phyloP scores from a whole-genome alignment of 1,140 invertebrate species.

The Camponotus floridanus region DNA sequence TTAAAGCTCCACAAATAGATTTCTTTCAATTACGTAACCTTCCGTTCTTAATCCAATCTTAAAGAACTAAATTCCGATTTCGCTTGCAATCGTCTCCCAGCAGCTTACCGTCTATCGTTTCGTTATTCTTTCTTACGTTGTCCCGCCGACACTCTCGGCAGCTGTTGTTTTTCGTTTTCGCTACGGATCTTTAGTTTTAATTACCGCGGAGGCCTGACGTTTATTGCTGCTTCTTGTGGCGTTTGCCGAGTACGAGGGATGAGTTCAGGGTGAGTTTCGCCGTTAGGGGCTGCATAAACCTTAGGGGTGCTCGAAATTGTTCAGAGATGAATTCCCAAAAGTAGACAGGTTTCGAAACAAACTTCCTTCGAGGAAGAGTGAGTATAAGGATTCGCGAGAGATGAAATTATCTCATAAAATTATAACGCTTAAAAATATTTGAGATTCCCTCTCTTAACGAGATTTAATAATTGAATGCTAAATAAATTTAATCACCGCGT shows the following conservation, averaged over 20 bases:
- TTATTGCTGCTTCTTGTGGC: constrained; percentile 85
- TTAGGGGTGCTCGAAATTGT: constrained; percentile 70
- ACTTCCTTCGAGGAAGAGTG: constrained; percentile 65
- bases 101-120: constrained; percentile 56
- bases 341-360: constrained; percentile 80
- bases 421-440: constrained; percentile 23
- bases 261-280: constrained; percentile 74
- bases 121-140: constrained; percentile 70
- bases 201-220: constrained; percentile 83
- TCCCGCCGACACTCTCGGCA: constrained; percentile 46
- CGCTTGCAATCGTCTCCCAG: constrained; percentile 50
- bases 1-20: constrained; percentile 50
- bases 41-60: constrained; percentile 46
- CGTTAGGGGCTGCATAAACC: constrained; percentile 52
- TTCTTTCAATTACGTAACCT: constrained; percentile 52
- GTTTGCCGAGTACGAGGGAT: constrained; percentile 73
- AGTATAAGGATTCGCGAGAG: constrained; percentile 12
- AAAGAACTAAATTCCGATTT: constrained; percentile 64
- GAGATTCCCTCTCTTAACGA: constrained; percentile 1
- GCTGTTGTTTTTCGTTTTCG: constrained; percentile 83
- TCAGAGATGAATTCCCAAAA: constrained; percentile 80
- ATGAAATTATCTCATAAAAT: constrained; percentile 41
- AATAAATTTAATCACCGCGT: neutral
- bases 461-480: neutral
- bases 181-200: constrained; percentile 85